These are phyloP conservation scores for Drosophila rubida DNA, from an alignment of 2,888 invertebrate genomes.

Conservation along the genomic window DNA sequence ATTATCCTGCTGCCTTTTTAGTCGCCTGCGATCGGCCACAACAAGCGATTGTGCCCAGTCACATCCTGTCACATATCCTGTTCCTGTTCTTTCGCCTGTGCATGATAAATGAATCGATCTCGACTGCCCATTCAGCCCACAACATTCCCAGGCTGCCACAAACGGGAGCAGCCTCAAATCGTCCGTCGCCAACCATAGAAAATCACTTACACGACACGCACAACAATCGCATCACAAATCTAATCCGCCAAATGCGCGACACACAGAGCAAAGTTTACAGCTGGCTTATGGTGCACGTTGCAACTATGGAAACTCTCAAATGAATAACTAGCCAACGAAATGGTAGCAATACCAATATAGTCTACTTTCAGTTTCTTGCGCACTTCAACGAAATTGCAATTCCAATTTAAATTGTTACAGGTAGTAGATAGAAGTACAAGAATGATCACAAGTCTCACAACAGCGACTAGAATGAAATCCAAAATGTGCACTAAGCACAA, in stretches of 20 bases:
- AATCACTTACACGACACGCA: constrained; percentile 14
- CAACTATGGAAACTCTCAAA: no score
- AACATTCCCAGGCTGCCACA: constrained; percentile 50
- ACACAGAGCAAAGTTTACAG: background rate
- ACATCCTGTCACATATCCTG: constrained; percentile 58
- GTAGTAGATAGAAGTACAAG: no score
- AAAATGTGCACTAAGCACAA: no score
- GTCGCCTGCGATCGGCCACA: constrained; percentile 22
- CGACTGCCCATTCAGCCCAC: constrained; percentile 40
- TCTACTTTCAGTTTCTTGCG: no score
- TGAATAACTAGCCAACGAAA: no score
- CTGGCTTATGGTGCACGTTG: background rate
- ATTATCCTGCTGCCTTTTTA: constrained; percentile 10
- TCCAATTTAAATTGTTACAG: no score
- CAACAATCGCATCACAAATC: constrained; percentile 16
- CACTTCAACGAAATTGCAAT: no score
- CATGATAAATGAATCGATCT: constrained; percentile 59
- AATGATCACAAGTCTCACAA: no score
- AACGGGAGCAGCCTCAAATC: constrained; percentile 33
- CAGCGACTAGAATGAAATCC: no score
- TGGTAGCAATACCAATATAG: no score
- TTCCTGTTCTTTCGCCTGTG: constrained; percentile 23
- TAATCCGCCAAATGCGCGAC: background rate
- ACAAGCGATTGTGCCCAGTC: constrained; percentile 55
- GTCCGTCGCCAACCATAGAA: constrained; percentile 18